phyloP scores from a whole-genome alignment of 2,113 vertebrate genomes.

The Macroglossus sobrinus region DNA sequence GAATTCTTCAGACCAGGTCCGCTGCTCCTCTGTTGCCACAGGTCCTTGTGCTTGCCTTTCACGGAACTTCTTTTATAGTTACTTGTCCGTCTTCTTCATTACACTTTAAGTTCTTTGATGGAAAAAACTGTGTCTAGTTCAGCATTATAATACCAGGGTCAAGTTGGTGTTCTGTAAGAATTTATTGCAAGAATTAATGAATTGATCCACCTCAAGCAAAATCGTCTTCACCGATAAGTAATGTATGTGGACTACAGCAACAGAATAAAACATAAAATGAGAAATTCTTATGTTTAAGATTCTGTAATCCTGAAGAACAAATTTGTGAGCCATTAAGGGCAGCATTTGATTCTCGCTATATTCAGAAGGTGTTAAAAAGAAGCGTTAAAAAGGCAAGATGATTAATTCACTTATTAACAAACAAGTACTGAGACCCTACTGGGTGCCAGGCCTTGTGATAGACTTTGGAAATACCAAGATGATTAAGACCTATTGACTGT shows the following conservation, averaged over 20 bases:
- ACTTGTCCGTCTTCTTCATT: neutral
- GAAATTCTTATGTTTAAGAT: neutral
- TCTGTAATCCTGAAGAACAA: neutral
- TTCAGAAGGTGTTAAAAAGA: neutral
- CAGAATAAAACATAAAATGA: neutral
- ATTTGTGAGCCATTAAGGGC: neutral
- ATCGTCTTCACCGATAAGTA: too few species aligned
- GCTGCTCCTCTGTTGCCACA: neutral
- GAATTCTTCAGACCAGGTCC: neutral
- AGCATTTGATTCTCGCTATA: neutral
- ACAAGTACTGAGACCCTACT: neutral
- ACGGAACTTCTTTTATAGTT: neutral
- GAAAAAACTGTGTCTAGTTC: neutral
- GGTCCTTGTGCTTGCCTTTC: neutral
- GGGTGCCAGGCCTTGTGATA: neutral
- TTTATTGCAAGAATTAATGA: neutral
- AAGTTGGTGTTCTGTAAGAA: neutral
- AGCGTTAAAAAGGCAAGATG: neutral
- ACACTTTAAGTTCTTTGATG: neutral
- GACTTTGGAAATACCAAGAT: neutral
- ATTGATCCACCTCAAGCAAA: neutral
- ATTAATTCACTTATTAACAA: neutral
- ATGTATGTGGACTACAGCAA: fast-evolving
- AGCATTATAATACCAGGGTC: neutral
- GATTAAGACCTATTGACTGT: neutral